phyloP scores from a whole-genome alignment of 2,888 invertebrate genomes.

The Choristoneura rosaceana region DNA sequence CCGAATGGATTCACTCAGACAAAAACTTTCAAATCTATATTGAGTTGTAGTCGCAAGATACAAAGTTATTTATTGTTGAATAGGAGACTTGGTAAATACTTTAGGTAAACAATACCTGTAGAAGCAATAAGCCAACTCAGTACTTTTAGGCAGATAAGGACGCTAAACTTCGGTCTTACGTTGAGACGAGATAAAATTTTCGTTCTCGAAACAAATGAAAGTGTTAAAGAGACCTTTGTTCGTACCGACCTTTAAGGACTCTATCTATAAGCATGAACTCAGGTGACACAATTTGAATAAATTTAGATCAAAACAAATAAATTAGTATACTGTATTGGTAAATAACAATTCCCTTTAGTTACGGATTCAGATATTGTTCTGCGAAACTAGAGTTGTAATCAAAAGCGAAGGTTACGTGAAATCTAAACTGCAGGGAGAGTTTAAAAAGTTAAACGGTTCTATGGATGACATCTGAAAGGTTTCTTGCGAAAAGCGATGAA shows the following conservation, averaged over 20 bases:
- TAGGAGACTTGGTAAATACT: slow-evolving; percentile 14
- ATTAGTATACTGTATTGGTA: neutral
- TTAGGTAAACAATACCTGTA: slow-evolving; percentile 20
- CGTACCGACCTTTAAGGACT: slow-evolving; percentile 6
- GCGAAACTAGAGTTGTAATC: neutral
- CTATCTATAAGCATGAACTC: slow-evolving; percentile 1
- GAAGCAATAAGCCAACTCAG: slow-evolving; percentile 7
- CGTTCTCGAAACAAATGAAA: slow-evolving; percentile 22
- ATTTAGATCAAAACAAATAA: neutral
- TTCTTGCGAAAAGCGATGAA: no score
- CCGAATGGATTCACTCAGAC: slow-evolving; percentile 2
- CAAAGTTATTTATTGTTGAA: slow-evolving; percentile 17
- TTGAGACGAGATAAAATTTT: slow-evolving; percentile 14
- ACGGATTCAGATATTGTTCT: neutral
- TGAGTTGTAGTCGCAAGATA: slow-evolving; percentile 21
- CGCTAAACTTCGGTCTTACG: slow-evolving; percentile 3
- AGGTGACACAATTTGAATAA: slow-evolving; percentile 12
- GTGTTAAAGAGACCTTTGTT: slow-evolving; percentile 17
- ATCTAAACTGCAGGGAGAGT: neutral
- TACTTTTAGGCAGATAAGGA: slow-evolving; percentile 28
- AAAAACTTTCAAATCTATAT: slow-evolving; percentile 26
- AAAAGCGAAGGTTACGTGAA: neutral
- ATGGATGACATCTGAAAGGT: no score
- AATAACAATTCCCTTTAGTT: neutral
- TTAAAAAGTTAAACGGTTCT: neutral